phyloP scores from a whole-genome alignment of 2,888 invertebrate genomes.

The Lasioglossum malachurum region DNA sequence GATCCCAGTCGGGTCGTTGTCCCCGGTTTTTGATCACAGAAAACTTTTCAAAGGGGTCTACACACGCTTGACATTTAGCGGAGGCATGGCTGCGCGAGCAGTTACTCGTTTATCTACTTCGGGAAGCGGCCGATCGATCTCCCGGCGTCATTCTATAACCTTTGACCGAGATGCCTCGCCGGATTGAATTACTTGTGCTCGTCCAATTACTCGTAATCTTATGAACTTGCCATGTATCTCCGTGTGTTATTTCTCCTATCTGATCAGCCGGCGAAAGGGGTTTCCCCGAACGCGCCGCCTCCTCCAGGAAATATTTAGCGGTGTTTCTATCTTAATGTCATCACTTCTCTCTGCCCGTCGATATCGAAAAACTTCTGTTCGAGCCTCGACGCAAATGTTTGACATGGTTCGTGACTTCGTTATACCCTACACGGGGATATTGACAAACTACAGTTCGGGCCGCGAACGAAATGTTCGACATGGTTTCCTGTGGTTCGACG shows the following conservation, averaged over 20 bases:
- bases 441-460: too few species aligned
- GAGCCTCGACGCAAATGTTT: not conserved
- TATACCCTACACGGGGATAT: too few species aligned
- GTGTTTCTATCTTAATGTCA: not conserved
- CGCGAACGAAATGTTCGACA: not conserved
- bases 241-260: constrained; percentile 27
- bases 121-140: constrained; percentile 59
- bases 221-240: constrained; percentile 39
- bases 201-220: constrained; percentile 48
- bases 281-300: not conserved
- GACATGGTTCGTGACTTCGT: not conserved
- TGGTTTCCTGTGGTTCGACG: not conserved
- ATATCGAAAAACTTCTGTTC: not conserved
- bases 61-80: constrained; percentile 54
- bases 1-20: not conserved
- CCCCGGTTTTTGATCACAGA: not conserved
- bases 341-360: not conserved
- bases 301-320: not conserved
- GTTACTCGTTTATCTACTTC: constrained; percentile 50
- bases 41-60: constrained; percentile 34
- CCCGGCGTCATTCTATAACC: constrained; percentile 56
- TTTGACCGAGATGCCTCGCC: constrained; percentile 49
- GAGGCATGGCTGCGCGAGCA: constrained; percentile 41
- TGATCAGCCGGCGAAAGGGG: constrained; percentile 4
- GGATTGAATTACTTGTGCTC: constrained; percentile 50